Base-by-base conservation (phyloP, 2,113 vertebrate genomes). In the Platysteira castanea region DNA sequence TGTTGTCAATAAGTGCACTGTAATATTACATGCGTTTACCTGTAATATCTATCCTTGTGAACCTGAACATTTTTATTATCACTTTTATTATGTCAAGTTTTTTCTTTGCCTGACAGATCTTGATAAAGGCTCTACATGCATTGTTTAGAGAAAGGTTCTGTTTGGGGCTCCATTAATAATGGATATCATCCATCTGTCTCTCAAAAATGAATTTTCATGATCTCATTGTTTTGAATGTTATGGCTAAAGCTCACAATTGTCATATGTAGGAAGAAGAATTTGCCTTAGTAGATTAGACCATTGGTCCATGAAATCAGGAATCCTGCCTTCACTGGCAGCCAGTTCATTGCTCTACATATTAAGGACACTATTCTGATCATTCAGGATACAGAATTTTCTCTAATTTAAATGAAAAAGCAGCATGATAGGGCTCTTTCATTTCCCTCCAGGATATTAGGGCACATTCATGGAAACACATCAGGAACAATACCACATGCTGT, bases 181-280 rank as follows among this genome's bases (percentile, higher is more conserved):
- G 91, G 84, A 97, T 97, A 96, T 95, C 94, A 96, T 96, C 96
- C 95, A 97, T 97, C 97, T 97, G 96, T 96, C 92, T 91, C 95
- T 94, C 81, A 94, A 93, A 96, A 96, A 97, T 97, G 90, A 96
- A 97, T 97, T 97, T 97, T 95, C 97, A 97, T 97, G 75, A 96
- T 96, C 93, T 94, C 87, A 96, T 95, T 97, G 90, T 96, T 95
- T 95, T 89, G 81, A 92, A 78, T 37, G 65, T 88, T 97, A 87
- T 74, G 92, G 88, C 57, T 94, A 80, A 90, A 95, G 90, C 86
- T 95, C 96, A 89, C 73, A 93, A 71, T 97, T 95, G 90, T 95
- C 92, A 76, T 83, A 95, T 68, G 92, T 83, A 93, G 78, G 71
- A 95, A 95, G 93, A 93, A 95, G 94, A 93, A 96, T 96, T 97